Evolutionary conservation across 2,888 invertebrate genomes (phyloP).

Genomic region (Epistrophe eligans): DNA sequence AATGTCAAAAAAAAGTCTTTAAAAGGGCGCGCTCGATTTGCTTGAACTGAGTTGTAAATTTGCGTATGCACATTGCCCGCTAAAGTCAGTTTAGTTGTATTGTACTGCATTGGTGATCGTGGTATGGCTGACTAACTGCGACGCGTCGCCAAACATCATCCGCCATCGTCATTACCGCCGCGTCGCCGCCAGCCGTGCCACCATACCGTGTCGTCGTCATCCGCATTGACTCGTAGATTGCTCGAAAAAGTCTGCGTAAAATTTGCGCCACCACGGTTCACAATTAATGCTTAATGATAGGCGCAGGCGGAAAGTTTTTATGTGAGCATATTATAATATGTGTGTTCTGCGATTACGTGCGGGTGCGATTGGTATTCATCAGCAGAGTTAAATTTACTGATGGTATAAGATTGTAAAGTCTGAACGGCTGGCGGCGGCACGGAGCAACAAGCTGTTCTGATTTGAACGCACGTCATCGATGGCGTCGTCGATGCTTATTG

Average conservation of each 20-base stretch:
- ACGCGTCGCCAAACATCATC: slow-evolving; percentile 51
- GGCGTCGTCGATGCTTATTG: slow-evolving; percentile 48
- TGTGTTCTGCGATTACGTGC: slow-evolving; percentile 7
- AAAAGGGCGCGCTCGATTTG: slow-evolving; percentile 26
- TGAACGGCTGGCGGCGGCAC: not conserved
- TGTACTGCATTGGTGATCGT: slow-evolving; percentile 16
- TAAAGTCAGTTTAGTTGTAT: not conserved
- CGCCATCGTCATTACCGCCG: slow-evolving; percentile 6
- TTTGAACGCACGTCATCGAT: slow-evolving; percentile 48
- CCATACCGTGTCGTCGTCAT: slow-evolving; percentile 10
- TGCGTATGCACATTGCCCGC: not conserved
- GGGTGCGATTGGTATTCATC: slow-evolving; percentile 61
- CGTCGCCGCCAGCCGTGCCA: not conserved
- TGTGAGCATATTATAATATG: not conserved
- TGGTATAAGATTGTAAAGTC: slow-evolving; percentile 25
- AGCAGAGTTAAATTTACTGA: slow-evolving; percentile 44
- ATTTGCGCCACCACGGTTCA: slow-evolving; percentile 48
- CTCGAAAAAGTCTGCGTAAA: slow-evolving; percentile 34
- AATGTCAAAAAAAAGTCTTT: slow-evolving; percentile 28
- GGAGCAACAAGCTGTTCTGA: not conserved
- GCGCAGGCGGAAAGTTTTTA: slow-evolving; percentile 34
- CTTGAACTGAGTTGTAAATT: slow-evolving; percentile 43
- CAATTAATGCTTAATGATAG: slow-evolving; percentile 67
- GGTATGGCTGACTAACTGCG: slow-evolving; percentile 42
- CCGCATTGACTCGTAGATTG: slow-evolving; percentile 36